Evolutionary conservation across 2,797 vertebrate genomes (phyloP).

Genomic region (Podarcis siculus): DNA sequence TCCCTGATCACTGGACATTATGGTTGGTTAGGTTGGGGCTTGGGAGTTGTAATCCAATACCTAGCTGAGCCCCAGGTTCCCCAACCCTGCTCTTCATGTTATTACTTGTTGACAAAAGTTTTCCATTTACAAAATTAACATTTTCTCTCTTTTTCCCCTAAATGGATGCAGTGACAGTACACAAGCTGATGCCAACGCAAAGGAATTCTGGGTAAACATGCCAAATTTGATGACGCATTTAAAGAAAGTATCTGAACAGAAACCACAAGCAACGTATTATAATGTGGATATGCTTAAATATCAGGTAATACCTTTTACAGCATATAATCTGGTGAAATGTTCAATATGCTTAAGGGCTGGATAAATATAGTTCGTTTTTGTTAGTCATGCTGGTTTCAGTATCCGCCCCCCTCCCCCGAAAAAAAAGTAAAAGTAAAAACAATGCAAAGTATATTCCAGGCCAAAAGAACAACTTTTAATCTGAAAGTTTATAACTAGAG

Average conservation of each 20-base stretch:
- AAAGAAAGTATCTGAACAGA: slow-evolving; percentile 97
- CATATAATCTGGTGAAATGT: not conserved
- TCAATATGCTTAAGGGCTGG: too few relatives aligned
- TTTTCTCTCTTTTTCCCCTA: not conserved
- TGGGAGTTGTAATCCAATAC: not conserved
- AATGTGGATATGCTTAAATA: slow-evolving; percentile 99
- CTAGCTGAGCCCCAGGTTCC: not conserved
- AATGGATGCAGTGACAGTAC: slow-evolving; percentile 82
- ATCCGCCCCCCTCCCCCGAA: not conserved
- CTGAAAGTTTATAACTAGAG: too few relatives aligned
- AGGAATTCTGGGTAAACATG: slow-evolving; percentile 99
- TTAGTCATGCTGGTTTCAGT: not conserved
- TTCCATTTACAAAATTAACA: not conserved
- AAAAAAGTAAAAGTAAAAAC: too few relatives aligned
- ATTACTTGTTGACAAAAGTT: not conserved
- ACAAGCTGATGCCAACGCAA: slow-evolving; percentile 83
- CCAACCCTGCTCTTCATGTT: not conserved
- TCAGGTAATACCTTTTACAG: slow-evolving; percentile 81
- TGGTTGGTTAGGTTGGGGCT: too few relatives aligned
- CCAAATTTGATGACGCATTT: slow-evolving; percentile 95
- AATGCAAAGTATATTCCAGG: too few relatives aligned
- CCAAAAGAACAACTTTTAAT: too few relatives aligned
- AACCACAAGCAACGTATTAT: slow-evolving; percentile 98
- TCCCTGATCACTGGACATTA: too few relatives aligned
- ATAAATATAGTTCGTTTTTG: too few relatives aligned